These are phyloP conservation scores for Prionace glauca DNA, from an alignment of 2,797 vertebrate species.

Conservation along the genomic window DNA sequence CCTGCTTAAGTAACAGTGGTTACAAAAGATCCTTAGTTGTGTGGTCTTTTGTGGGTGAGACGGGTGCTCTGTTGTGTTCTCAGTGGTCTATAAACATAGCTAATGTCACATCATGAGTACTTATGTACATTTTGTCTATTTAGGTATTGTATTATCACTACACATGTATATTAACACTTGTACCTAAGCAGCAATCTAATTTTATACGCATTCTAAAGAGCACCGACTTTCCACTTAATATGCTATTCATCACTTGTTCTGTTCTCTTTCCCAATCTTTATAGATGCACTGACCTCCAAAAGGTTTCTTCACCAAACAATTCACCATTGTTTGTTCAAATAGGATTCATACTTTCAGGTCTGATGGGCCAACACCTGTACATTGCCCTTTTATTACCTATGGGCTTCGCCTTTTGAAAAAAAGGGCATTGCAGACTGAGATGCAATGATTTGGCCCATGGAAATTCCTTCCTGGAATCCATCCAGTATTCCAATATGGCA, in stretches of 20 bases:
- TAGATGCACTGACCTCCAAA: not conserved
- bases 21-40: not conserved
- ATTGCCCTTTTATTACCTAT: not conserved
- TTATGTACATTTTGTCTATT: not conserved
- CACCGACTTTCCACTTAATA: not conserved
- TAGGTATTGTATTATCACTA: not conserved
- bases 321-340: not conserved
- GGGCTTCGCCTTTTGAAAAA: not conserved
- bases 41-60: not conserved
- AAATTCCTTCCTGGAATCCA: slow-evolving; percentile 15
- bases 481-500: slow-evolving; percentile 5
- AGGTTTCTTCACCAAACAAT: not conserved
- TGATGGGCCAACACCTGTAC: not conserved
- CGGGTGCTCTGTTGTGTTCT: not conserved
- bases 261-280: not conserved
- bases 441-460: not conserved
- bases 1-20: not conserved
- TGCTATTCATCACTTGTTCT: not conserved
- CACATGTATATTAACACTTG: not conserved
- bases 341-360: not conserved
- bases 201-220: not conserved
- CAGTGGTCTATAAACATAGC: not conserved
- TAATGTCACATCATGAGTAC: not conserved
- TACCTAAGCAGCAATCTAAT: too few relatives aligned
- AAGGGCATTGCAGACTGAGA: not conserved